Conservation (phyloP, 1,140 invertebrate genomes). For the Apis laboriosa region DNA sequence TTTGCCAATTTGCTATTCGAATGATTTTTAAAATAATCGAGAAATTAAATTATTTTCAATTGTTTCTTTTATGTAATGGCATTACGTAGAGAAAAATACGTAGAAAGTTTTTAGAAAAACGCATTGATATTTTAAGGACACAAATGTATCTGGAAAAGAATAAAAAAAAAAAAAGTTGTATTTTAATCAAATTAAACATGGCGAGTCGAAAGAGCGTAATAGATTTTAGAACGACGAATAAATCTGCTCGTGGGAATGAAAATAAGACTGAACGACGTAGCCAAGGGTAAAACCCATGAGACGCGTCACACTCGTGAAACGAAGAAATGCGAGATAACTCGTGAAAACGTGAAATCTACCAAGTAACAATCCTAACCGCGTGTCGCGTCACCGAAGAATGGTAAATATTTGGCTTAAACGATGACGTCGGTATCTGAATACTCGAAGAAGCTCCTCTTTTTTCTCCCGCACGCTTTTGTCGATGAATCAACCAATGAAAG, state of each 20-base stretch:
- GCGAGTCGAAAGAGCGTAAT: not conserved
- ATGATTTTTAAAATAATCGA: not conserved
- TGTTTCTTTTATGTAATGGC: not conserved
- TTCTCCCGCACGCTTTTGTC: slow-evolving; percentile 9
- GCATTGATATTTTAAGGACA: no score
- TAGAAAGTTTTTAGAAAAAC: not conserved
- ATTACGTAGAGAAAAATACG: no score
- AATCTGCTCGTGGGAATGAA: not conserved
- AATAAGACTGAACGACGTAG: not conserved
- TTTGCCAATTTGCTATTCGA: not conserved
- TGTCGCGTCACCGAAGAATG: slow-evolving; percentile 22
- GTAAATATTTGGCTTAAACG: slow-evolving; percentile 46
- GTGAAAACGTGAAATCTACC: slow-evolving; percentile 23
- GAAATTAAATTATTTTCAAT: not conserved
- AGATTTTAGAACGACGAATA: not conserved
- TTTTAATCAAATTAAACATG: no score
- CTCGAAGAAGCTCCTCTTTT: slow-evolving; percentile 19
- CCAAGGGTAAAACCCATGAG: slow-evolving; percentile 30
- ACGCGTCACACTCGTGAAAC: not conserved
- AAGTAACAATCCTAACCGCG: not conserved
- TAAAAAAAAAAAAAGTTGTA: no score
- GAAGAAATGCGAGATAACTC: not conserved
- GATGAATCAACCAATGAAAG: slow-evolving; percentile 25
- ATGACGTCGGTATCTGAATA: slow-evolving; percentile 33
- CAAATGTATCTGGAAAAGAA: not conserved